These are phyloP conservation scores for Orientallactaga sibirica DNA, from an alignment of 2,797 vertebrate genomes.

Conservation along the genomic window DNA sequence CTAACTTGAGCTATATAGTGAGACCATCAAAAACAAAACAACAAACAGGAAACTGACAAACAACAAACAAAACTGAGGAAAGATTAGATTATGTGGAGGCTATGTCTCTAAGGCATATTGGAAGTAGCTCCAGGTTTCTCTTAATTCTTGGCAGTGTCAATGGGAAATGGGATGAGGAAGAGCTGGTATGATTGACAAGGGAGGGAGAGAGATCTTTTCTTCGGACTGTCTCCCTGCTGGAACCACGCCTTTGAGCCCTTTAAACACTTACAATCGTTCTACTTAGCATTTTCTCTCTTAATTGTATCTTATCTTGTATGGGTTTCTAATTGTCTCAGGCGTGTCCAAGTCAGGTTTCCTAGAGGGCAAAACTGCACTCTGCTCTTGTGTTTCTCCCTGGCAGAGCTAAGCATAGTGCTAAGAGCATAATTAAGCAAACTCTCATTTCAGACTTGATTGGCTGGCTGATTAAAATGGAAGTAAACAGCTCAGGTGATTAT, in stretches of 20 bases:
- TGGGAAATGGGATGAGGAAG: background rate
- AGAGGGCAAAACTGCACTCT: constrained; percentile 16
- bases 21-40: background rate
- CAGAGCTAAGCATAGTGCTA: constrained; percentile 45
- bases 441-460: constrained; percentile 75
- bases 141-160: background rate
- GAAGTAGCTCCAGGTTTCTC: background rate
- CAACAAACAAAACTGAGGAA: background rate
- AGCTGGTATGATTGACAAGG: background rate
- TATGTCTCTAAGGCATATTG: accelerated
- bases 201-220: background rate
- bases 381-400: constrained; percentile 40
- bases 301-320: constrained; percentile 21
- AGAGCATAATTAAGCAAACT: constrained; percentile 65
- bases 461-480: constrained; percentile 70
- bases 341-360: constrained; percentile 51
- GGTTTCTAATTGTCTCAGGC: constrained; percentile 58
- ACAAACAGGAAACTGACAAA: background rate
- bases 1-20: background rate
- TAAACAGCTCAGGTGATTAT: constrained; percentile 62
- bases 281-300: constrained; percentile 49
- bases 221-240: background rate
- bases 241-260: constrained; percentile 25
- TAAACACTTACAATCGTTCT: background rate
- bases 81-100: too few relatives aligned